These are phyloP conservation scores for Chironomus striatipennis DNA, from an alignment of 1,140 invertebrate genomes.

Conservation along the genomic window DNA sequence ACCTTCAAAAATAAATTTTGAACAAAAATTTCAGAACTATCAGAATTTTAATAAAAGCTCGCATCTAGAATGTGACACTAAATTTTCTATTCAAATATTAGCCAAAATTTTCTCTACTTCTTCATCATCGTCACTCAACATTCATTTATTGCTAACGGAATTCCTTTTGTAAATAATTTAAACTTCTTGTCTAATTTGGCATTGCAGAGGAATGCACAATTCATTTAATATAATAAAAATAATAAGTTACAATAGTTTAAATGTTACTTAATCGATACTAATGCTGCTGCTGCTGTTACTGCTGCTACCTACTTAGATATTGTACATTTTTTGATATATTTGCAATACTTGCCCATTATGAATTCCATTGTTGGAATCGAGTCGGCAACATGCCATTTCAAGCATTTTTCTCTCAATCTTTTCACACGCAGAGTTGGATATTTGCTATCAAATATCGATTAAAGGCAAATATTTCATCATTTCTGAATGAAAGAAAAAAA, in stretches of 20 bases:
- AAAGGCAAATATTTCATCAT: background rate
- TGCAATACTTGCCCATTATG: slow-evolving; percentile 19
- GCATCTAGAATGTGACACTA: too few species aligned
- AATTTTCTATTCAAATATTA: too few species aligned
- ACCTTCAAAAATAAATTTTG: too few species aligned
- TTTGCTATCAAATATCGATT: background rate
- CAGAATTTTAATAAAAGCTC: too few species aligned
- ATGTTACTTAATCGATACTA: background rate
- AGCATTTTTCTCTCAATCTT: background rate
- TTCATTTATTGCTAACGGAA: background rate
- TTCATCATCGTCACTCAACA: background rate
- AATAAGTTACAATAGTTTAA: slow-evolving; percentile 14
- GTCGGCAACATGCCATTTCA: background rate
- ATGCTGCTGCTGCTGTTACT: background rate
- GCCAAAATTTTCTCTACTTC: too few species aligned
- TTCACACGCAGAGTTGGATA: too few species aligned
- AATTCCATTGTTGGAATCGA: slow-evolving; percentile 7
- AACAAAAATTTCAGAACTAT: too few species aligned
- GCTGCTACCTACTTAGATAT: background rate
- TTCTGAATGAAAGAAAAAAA: background rate
- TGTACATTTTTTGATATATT: background rate
- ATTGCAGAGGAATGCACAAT: background rate
- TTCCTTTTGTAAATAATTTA: background rate
- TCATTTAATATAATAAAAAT: background rate
- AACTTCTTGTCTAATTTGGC: background rate